Base-by-base conservation (phyloP, 1,140 invertebrate genomes). In the Hydropsyche tenuis region DNA sequence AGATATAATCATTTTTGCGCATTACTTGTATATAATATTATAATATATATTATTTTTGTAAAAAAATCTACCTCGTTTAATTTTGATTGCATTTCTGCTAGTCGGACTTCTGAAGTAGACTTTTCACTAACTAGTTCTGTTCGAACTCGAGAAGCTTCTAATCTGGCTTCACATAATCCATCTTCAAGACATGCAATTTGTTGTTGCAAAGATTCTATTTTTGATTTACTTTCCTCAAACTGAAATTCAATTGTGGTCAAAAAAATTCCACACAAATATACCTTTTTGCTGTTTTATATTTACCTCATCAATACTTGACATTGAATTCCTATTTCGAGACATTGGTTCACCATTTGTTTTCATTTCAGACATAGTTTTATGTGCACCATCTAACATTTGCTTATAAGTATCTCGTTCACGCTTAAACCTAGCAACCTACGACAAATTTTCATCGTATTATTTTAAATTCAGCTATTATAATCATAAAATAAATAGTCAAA, bases 51-150 rank as follows among this genome's bases (percentile, higher is more conserved):
- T 65, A 68, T 16, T 69, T 73, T 72, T 48, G 9, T 60, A 22
- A 37, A 46, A 18, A 72, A 43, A 42, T 42, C 7, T 81, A 93
- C 92, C 89, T 98, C 95, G 81, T 98, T 98, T 5, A 97, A 89
- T 80, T 91, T 91, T 0, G 96, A 96, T 78, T 94, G 94, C 85
- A 96, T 89, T 84, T 97, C 94, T 0, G 94, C 92, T 16, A 94
- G 84, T 80, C 94, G 94, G 1, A 98, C 92, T 83, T 97, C 94
- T 83, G 91, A 94, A 1, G 90, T 89, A 7, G 95, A 94, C 73
- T 92, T 90, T 82, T 97, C 94, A 7, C 94, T 95, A 1, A 96
- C 90, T 1, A 96, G 86, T 84, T 96, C 94, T 1, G 95, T 96
- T 81, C 95, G 94, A 3, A 96, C 84, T 80, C 94, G 93, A 5